phyloP scores from a whole-genome alignment of 2,888 invertebrate genomes.

The Lissonota sp. region DNA sequence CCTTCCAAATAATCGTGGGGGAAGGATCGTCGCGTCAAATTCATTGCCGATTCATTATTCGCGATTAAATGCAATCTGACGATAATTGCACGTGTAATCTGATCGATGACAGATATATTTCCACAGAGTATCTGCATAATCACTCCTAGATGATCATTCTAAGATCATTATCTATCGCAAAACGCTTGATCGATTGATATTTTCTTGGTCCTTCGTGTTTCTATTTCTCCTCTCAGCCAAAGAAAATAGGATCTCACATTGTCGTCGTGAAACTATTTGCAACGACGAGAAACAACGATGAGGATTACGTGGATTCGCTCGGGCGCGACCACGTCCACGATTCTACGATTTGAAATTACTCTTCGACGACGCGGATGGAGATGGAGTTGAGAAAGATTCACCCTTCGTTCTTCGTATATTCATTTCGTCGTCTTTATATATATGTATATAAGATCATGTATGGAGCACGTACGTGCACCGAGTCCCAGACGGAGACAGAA shows the following conservation, averaged over 20 bases:
- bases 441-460: conserved; percentile 20
- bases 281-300: conserved; percentile 53
- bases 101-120: no score
- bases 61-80: no score
- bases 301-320: conserved; percentile 56
- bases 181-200: conserved; percentile 58
- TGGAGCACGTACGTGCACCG: conserved; percentile 41
- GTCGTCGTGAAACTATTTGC: conserved; percentile 45
- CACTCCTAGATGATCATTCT: no score
- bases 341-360: conserved; percentile 64
- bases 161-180: not conserved
- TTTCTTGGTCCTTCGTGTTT: conserved; percentile 36
- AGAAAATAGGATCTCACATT: conserved; percentile 35
- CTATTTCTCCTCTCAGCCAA: not conserved
- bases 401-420: conserved; percentile 24
- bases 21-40: no score
- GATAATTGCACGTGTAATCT: no score
- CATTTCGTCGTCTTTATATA: conserved; percentile 15
- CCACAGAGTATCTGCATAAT: no score
- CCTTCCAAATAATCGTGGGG: no score
- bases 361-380: conserved; percentile 53
- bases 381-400: conserved; percentile 60
- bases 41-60: no score
- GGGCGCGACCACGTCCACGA: conserved; percentile 66
- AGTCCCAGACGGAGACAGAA: conserved; percentile 32